Evolutionary conservation across 1,140 invertebrate species (phyloP), one percentile per base, ranked within the genome.

Genomic region (Branchinecta lindahli): DNA sequence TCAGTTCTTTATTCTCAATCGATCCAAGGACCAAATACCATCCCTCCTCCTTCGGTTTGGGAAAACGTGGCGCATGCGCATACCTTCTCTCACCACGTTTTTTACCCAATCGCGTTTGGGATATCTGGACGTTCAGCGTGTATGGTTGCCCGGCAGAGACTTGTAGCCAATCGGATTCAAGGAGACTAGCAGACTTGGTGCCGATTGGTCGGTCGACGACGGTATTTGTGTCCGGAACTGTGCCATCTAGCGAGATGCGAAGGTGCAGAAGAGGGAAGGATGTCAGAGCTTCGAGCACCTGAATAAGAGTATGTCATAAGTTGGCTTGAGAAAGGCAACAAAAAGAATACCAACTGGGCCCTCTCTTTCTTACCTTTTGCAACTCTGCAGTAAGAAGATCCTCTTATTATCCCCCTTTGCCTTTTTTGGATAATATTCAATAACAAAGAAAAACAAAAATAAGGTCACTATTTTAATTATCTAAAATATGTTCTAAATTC

Each of bases 31-130:
- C 84, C 0, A 97, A 74, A 78, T 98, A 90, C 95, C 95, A 98
- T 66, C 92, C 91, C 79, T 98, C 94, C 74, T 94, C 92, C 81
- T 98, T 98, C 8, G 87, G 85, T 78, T 95, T 94, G 0, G 91
- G 86, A 81, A 94, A 98, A 73, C 85, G 84, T 8, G 92, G 91
- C 73, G 90, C 86, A 73, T 89, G 81, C 10, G 89, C 90, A 77
- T 85, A 67, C 83, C 71, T 82, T 77, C 70, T 79, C 79, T 66
- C 44, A 12, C 44, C 20, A 45, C 65, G 15, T 20, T 18, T 45
- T 74, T 75, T 5, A 78, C 81, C 75, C 79, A 74, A 69, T 77
- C 80, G 74, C 46, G 68, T 20, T 71, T 79, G 74, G 12, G 65
- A 70, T 6, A 82, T 74, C 20, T 76, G 69, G 10, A 90, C 76